A percentile compares a stretch with the other conserved stretches of the same genome.
Evolutionary conservation across 2,113 vertebrate genomes (phyloP).

Genomic region (Ciconia stormi): DNA sequence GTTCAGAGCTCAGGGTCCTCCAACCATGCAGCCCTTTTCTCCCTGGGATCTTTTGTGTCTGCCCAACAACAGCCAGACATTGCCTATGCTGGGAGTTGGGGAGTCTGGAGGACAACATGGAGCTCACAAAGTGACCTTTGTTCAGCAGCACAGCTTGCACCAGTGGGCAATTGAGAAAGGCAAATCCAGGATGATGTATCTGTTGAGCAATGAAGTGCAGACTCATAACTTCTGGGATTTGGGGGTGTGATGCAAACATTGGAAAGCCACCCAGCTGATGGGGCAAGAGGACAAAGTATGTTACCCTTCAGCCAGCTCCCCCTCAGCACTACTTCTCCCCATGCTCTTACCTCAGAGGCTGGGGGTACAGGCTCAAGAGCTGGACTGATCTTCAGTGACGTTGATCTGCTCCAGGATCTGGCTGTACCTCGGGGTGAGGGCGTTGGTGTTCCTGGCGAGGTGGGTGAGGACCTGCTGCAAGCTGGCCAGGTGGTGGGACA

Average conservation of each 20-base stretch:
- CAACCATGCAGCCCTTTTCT: neutral
- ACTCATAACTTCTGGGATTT: neutral
- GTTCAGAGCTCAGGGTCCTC: neutral
- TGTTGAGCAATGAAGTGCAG: neutral
- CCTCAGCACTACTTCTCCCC: neutral
- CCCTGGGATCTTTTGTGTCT: neutral
- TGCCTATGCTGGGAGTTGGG: neutral
- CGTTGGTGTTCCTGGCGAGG: conserved; percentile 79
- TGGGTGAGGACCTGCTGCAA: conserved; percentile 80
- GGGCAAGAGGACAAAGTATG: neutral
- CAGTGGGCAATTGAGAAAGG: neutral
- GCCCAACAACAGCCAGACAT: neutral
- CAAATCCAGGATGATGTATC: neutral
- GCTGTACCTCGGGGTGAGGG: conserved; percentile 82
- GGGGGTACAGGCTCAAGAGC: neutral
- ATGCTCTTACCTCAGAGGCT: neutral
- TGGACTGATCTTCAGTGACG: neutral
- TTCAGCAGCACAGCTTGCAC: neutral
- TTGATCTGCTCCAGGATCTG: conserved; percentile 78
- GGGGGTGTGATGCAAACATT: neutral
- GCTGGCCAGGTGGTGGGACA: conserved; percentile 81
- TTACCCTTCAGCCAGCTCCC: neutral
- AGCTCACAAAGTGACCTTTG: neutral
- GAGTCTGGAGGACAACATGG: accelerated
- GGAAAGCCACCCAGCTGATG: neutral